Evolutionary conservation across 92 coral and sea anemone genomes (phyloP), one percentile per base, ranked within the genome.

Genomic region (Bergia sp.): DNA sequence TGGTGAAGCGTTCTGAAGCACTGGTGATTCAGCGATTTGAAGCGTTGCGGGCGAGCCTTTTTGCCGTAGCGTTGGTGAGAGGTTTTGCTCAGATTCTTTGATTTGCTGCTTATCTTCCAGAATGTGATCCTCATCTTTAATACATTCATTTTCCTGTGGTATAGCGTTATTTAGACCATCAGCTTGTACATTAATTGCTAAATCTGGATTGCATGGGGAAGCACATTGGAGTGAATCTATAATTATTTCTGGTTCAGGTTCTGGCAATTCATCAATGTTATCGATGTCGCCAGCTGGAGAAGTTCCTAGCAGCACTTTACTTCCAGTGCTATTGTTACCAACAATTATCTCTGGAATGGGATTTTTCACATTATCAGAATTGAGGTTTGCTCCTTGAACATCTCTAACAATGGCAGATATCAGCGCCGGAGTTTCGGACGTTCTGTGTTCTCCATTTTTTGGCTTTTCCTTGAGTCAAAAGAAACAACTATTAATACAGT

Each of bases 331-430:
- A 37, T 69, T 64, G 43, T 36, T 84, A 5, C 20, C 13, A 50
- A 92, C 58, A n/a, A 86, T 73, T 16, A 80, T 86, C 64, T 86
- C 90, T 29, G 92, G 94, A 37, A 82, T 40, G 38, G 61, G 58
- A 66, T 66, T 65, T 15, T 82, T 82, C 76, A 23, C n/a, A 15
- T 82, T 50, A 37, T 42, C 58, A n/a, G 77, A 20, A 41, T 73
- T 66, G 39, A 41, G 15, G 55, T 67, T 84, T 38, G 96, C 91
- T 58, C 90, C 91, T 57, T 92, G 98, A 4, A 95, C 96, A 87
- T 95, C 98, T n/a, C 89, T 93, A 11, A 93, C 96, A 29, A 95
- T 93, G 3, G 98, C 98, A 16, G 98, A 95, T 84, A 95, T 95
- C 66, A 95, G 39, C 2, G 95, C 93, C 55, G 96, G 95, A 5